Evolutionary conservation across 2,888 invertebrate genomes (phyloP).

Genomic region (Noctua fimbriata): DNA sequence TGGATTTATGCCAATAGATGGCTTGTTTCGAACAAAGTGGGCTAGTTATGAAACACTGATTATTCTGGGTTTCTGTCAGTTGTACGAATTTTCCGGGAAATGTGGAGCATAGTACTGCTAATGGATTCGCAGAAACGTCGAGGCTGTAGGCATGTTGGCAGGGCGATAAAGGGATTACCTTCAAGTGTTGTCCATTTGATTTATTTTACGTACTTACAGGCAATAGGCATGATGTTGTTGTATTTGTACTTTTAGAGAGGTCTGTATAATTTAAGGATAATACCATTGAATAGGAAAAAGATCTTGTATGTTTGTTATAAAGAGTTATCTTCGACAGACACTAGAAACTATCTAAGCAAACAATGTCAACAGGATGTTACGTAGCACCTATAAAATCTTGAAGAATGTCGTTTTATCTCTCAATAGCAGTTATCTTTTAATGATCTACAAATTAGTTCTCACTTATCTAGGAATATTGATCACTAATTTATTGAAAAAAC

Average conservation of each 20-base stretch:
- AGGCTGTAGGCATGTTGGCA: background rate
- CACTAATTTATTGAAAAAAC: background rate
- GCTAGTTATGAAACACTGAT: constrained; percentile 42
- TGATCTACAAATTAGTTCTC: constrained; percentile 26
- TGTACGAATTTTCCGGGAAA: background rate
- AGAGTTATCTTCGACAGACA: background rate
- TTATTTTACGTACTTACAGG: constrained; percentile 1
- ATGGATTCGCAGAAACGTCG: background rate
- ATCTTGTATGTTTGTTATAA: background rate
- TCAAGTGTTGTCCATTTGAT: constrained; percentile 3
- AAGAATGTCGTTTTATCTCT: constrained; percentile 42
- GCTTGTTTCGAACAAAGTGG: constrained; percentile 38
- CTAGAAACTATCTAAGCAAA: background rate
- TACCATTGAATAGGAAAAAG: background rate
- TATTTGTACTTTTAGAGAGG: background rate
- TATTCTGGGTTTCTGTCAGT: constrained; percentile 7
- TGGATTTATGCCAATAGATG: constrained; percentile 64
- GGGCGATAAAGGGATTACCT: constrained; percentile 39
- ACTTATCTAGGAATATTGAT: constrained; percentile 11
- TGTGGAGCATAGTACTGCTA: background rate
- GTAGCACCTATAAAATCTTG: constrained; percentile 5
- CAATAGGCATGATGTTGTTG: background rate
- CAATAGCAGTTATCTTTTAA: constrained; percentile 22
- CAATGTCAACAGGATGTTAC: constrained; percentile 47
- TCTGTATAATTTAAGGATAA: background rate